Base-by-base conservation (phyloP, 2,113 vertebrate genomes). In the Mesoclemmys tuberculata region DNA sequence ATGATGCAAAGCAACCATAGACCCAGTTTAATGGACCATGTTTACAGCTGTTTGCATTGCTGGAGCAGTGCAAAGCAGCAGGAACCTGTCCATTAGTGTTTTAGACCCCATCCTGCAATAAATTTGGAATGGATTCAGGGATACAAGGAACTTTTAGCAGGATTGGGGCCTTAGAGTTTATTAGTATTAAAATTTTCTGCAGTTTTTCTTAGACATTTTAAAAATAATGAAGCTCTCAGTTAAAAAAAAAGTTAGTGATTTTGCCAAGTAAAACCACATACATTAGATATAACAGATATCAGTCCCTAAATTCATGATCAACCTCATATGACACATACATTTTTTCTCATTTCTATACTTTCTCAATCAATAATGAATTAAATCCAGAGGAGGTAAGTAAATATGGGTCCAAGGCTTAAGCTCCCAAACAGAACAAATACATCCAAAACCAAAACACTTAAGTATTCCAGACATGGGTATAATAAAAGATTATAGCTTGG, bases 341-440 rank as follows among this genome's bases (percentile, higher is more conserved):
- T 68, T 68, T n/a, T 68, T 16, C 61, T 68, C 61, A n/a, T 68
- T 68, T 68, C 14, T 68, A 19, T 68, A 68, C 35, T 8, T 68
- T 19, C 61, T n/a, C 61, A 68, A n/a, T 68, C 58, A 61, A 61
- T 61, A 61, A 68, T n/a, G 16, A 68, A 68, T n/a, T 68, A 68
- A 68, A 68, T 68, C 75, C 49, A 92, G 82, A 22, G 54, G 35
- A 5, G 80, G 44, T 84, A 84, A 64, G 0, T 83, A 74, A 84
- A 82, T 94, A 90, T 95, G 49, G 87, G 81, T 82, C 14, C 29
- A 87, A 90, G 88, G 49, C 26, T 87, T 64, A 58, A 96, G 29
- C 11, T 90, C 52, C 14, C 85, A 86, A 92, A 61, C 4, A 84
- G 84, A 86, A 77, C 55, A 77, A 1, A 35, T 13, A 29, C 51